A percentile compares a stretch with the other conserved stretches of the same genome.
phyloP scores from a whole-genome alignment of 1,140 invertebrate genomes.

The Adoxophyes honmai region DNA sequence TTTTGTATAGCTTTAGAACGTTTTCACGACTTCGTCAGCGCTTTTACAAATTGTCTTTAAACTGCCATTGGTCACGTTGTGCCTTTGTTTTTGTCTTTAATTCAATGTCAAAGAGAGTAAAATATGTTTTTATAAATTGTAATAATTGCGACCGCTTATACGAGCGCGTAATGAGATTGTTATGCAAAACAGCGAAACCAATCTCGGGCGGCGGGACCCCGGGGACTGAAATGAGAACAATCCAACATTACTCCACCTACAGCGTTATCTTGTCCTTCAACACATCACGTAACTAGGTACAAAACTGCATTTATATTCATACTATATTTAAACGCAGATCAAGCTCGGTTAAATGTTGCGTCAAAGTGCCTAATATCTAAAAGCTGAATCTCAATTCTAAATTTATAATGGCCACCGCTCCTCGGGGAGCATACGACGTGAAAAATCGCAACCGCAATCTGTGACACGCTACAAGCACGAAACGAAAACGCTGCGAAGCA shows the following conservation, averaged over 20 bases:
- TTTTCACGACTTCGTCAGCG: no score
- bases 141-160: neutral
- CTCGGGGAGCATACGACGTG: neutral
- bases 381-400: constrained; percentile 11
- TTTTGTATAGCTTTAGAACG: no score
- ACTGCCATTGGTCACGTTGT: no score
- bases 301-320: neutral
- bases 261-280: no score
- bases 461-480: neutral
- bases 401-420: neutral
- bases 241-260: no score
- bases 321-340: no score
- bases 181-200: constrained; percentile 1
- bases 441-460: neutral
- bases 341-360: neutral
- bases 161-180: constrained; percentile 9
- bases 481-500: neutral
- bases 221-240: no score
- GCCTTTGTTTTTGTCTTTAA: no score
- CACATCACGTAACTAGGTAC: no score
- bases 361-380: neutral
- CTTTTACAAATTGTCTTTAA: no score
- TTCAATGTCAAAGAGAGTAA: no score
- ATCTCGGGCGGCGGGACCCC: neutral
- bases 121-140: no score